Evolutionary conservation across 2,797 vertebrate genomes (phyloP).

Genomic region (Pantherophis vulpinus): DNA sequence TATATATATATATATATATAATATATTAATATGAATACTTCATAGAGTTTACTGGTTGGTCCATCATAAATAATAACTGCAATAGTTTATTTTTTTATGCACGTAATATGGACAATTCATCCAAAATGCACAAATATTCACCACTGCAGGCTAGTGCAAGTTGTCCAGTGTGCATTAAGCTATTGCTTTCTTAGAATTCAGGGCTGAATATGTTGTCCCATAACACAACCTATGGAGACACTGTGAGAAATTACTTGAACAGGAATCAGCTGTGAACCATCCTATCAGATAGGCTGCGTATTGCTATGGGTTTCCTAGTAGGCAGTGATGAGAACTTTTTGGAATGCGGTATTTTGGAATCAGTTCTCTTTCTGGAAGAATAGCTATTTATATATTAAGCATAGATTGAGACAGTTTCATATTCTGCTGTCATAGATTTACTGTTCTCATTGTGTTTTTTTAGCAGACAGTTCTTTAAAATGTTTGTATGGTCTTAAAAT

Average conservation of each 20-base stretch:
- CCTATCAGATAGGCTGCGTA: background rate
- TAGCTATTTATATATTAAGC: background rate
- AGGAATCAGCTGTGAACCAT: background rate
- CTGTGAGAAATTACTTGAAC: background rate
- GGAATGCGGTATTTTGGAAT: background rate
- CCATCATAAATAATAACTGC: background rate
- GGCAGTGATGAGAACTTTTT: background rate
- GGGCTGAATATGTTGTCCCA: background rate
- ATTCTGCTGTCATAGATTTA: background rate
- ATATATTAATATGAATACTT: too few relatives aligned
- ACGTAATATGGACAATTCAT: background rate
- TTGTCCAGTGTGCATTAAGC: background rate
- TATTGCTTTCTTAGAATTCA: background rate
- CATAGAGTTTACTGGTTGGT: background rate
- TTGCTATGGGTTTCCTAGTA: background rate
- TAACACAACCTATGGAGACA: background rate
- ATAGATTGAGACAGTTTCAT: background rate
- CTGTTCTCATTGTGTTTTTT: background rate
- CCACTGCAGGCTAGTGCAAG: background rate
- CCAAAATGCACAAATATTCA: background rate
- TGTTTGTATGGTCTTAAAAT: background rate
- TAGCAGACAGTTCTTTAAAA: background rate
- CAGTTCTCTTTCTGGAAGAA: background rate
- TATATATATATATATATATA: too few relatives aligned
- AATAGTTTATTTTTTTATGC: background rate